Percentiles rank a stretch among this genome's conserved stretches.
Evolutionary conservation across 2,113 vertebrate genomes (phyloP).

Genomic region (Chunga burmeisteri): DNA sequence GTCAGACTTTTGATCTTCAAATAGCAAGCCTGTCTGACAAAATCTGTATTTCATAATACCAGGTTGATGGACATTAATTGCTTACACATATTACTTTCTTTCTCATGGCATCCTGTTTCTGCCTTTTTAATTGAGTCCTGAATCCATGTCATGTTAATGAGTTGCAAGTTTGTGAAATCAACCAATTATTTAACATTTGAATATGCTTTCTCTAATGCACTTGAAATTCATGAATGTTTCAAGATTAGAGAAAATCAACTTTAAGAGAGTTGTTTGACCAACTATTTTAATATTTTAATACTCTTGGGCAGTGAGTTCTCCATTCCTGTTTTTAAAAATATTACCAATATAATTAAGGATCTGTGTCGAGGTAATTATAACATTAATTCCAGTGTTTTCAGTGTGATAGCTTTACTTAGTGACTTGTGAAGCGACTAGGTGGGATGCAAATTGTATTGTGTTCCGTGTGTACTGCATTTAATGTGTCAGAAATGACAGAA

Average conservation of each 20-base stretch:
- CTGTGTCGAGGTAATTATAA: neutral
- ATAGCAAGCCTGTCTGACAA: neutral
- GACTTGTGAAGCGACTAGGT: neutral
- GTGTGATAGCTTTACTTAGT: neutral
- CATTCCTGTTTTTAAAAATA: neutral
- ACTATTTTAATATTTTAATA: neutral
- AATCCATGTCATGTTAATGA: neutral
- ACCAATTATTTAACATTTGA: neutral
- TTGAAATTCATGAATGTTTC: neutral
- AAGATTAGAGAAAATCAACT: neutral
- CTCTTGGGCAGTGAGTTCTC: neutral
- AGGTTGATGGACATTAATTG: neutral
- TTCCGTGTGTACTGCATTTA: neutral
- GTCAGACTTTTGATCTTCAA: neutral
- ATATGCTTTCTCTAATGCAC: neutral
- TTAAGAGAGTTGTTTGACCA: neutral
- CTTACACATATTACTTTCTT: neutral
- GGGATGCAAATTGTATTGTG: neutral
- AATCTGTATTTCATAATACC: neutral
- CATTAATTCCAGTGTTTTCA: neutral
- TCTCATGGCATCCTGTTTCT: neutral
- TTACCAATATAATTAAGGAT: neutral
- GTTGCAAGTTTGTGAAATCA: neutral
- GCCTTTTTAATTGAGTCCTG: neutral
- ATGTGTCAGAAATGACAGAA: neutral